phyloP scores from a whole-genome alignment of 1,140 invertebrate species.

The Panagrolaimus sp. region DNA sequence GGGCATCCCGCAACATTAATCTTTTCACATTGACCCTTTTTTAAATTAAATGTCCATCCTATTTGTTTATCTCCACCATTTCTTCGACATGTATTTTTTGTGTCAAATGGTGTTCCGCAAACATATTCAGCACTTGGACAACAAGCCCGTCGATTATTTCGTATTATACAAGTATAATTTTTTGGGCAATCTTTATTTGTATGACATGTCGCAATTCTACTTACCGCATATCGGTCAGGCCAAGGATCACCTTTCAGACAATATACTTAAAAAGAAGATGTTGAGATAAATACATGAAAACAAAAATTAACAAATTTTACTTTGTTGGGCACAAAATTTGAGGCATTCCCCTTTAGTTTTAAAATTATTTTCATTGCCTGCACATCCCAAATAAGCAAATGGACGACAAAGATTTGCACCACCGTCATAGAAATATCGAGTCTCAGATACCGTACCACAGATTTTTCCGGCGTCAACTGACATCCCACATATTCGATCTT shows the following conservation, averaged over 20 bases:
- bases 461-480: slow-evolving; percentile 30
- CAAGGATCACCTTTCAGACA: slow-evolving; percentile 40
- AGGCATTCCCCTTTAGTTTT: slow-evolving; percentile 40
- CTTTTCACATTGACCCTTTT: slow-evolving; percentile 30
- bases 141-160: slow-evolving; percentile 31
- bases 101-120: slow-evolving; percentile 33
- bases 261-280: slow-evolving; percentile 27
- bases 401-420: slow-evolving; percentile 40
- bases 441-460: slow-evolving; percentile 31
- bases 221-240: slow-evolving; percentile 36
- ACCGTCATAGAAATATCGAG: slow-evolving; percentile 38
- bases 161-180: slow-evolving; percentile 39
- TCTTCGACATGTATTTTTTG: slow-evolving; percentile 26
- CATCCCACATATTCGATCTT: slow-evolving; percentile 37
- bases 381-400: slow-evolving; percentile 42
- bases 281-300: background rate
- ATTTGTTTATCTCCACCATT: slow-evolving; percentile 11
- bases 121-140: slow-evolving; percentile 40
- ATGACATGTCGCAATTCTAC: slow-evolving; percentile 35
- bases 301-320: slow-evolving; percentile 15
- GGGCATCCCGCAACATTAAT: slow-evolving; percentile 30
- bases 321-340: slow-evolving; percentile 36
- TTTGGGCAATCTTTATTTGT: slow-evolving; percentile 34
- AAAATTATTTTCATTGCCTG: slow-evolving; percentile 46
- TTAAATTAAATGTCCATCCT: slow-evolving; percentile 30